Evolutionary conservation across 2,888 invertebrate genomes (phyloP), one percentile per base, ranked within the genome.

Genomic region (Amblyjoppa proteus): DNA sequence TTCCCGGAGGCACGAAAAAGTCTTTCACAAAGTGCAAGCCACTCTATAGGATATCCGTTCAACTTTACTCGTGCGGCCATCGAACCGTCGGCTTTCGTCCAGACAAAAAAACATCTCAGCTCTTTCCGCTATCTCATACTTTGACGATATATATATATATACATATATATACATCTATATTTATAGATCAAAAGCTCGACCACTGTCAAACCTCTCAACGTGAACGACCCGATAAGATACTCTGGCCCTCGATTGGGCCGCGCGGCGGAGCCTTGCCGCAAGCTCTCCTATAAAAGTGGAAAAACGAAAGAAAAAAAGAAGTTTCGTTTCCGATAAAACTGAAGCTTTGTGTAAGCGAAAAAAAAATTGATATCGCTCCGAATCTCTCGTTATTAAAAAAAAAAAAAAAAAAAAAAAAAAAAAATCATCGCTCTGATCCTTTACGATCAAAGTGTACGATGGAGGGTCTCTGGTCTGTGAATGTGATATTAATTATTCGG

Each of bases 391-490:
- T 81, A 81, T 77, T 74, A 74, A 69, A 84, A 76, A 61, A 34
- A 56, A 56, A 76, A 61, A 45, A 76, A 61, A 45, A 58, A 58
- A 84, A 76, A 61, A 34, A 56, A 56, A 76, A 61, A 45, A 76
- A 61, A 45, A 58, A 58, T 79, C 61, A 73, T 83, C 76, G 75
- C 85, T 77, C 74, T 78, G 73, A 85, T 83, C 71, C 79, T 34
- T 16, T 34, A 41, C 25, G 51, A 49, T 68, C 31, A 13, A 11
- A 34, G 28, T 34, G 58, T 56, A 56, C 53, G 31, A 56, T 49
- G 9, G 20, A 31, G 25, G 6, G 75, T 28, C 38, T n/a, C 34
- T 34, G 34, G 34, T 34, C 34, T 34, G 34, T 34, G 34, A 34
- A 1, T 34, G 6, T 34, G 7, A 6, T 7, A 34, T 6, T 34